phyloP scores from a whole-genome alignment of 2,797 vertebrate genomes.

The Ceryle rudis region DNA sequence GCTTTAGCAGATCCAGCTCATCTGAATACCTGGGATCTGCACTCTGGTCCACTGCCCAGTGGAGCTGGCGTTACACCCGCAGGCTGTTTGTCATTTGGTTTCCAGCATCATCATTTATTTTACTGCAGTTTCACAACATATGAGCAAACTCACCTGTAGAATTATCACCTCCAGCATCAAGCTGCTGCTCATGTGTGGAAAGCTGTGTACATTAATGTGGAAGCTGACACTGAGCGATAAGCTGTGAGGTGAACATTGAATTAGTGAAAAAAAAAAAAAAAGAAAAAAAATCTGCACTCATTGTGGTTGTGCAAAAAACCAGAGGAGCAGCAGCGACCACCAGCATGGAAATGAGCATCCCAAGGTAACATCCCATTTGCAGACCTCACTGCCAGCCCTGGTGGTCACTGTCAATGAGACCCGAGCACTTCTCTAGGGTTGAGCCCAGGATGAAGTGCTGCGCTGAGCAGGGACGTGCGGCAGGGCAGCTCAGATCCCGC shows the following conservation, averaged over 20 bases:
- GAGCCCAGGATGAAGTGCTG: not conserved
- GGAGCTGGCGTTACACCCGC: not conserved
- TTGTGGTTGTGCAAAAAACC: not conserved
- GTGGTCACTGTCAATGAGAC: not conserved
- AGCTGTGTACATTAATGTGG: not conserved
- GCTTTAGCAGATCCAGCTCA: not conserved
- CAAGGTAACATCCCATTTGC: not conserved
- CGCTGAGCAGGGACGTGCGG: accelerated
- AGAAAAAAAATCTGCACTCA: not conserved
- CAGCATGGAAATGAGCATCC: not conserved
- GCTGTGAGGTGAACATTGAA: not conserved
- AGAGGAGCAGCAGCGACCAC: not conserved
- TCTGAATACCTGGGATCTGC: not conserved
- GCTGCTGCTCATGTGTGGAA: not conserved
- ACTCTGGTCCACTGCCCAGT: not conserved
- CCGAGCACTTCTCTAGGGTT: not conserved
- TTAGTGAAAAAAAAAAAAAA: not conserved
- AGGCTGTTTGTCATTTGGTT: not conserved
- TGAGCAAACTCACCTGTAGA: not conserved
- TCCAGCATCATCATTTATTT: not conserved
- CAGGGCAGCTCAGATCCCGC: not conserved
- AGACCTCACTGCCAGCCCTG: not conserved
- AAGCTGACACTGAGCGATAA: not conserved
- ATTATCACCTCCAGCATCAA: not conserved
- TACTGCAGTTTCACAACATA: not conserved